phyloP scores from a whole-genome alignment of 2,888 invertebrate species.

The Plutella xylostella region DNA sequence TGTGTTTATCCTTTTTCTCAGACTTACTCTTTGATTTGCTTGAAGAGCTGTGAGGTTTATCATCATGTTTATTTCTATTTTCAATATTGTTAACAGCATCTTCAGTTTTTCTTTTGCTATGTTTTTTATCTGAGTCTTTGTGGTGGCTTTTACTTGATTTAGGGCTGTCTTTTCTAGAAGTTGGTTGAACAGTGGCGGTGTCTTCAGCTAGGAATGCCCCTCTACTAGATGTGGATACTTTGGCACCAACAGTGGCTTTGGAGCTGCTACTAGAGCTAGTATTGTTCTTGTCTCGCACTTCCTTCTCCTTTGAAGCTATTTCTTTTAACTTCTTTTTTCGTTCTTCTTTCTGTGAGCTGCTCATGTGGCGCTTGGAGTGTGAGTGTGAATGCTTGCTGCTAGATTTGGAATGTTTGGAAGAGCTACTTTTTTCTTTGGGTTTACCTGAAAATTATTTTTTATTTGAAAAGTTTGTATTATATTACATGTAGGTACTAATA shows the following conservation, averaged over 20 bases:
- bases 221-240: slow-evolving; percentile 62
- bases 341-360: slow-evolving; percentile 47
- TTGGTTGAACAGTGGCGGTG: slow-evolving; percentile 29
- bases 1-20: background rate
- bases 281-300: slow-evolving; percentile 20
- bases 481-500: too few relatives aligned
- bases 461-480: too few relatives aligned
- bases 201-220: slow-evolving; percentile 64
- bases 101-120: slow-evolving; percentile 8
- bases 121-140: slow-evolving; percentile 10
- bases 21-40: background rate
- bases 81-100: slow-evolving; percentile 21
- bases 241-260: slow-evolving; percentile 41
- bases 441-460: slow-evolving; percentile 28
- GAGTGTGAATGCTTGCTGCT: slow-evolving; percentile 19
- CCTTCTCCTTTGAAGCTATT: slow-evolving; percentile 47
- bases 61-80: slow-evolving; percentile 14
- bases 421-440: slow-evolving; percentile 23
- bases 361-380: slow-evolving; percentile 25
- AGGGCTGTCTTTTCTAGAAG: slow-evolving; percentile 27
- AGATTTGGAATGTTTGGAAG: slow-evolving; percentile 26
- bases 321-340: slow-evolving; percentile 63
- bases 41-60: slow-evolving; percentile 5
- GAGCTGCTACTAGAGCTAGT: slow-evolving; percentile 3
- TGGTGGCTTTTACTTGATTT: slow-evolving; percentile 4